phyloP scores from a whole-genome alignment of 2,888 invertebrate species.

The Scaptomyza flava region DNA sequence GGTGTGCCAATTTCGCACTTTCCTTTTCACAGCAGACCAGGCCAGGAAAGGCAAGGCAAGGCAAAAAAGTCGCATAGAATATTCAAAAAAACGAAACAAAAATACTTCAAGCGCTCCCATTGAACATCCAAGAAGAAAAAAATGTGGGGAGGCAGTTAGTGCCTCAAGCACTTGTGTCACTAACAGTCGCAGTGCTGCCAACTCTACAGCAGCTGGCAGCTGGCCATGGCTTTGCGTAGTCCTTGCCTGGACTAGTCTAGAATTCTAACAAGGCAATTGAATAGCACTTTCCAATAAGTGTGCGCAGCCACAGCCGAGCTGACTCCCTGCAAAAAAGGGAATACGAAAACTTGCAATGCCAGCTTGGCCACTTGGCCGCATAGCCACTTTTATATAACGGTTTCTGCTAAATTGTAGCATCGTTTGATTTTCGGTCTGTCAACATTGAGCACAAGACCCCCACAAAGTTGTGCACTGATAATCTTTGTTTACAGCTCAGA shows the following conservation, averaged over 20 bases:
- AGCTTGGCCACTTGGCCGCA: constrained; percentile 45
- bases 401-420: constrained; percentile 62
- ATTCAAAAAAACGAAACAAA: constrained; percentile 18
- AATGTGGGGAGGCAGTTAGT: constrained; percentile 27
- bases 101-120: constrained; percentile 35
- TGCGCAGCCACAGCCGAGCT: constrained; percentile 32
- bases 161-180: constrained; percentile 32
- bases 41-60: background rate
- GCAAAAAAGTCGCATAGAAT: constrained; percentile 37
- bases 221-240: constrained; percentile 25
- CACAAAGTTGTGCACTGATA: constrained; percentile 38
- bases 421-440: constrained; percentile 48
- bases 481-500: constrained; percentile 38
- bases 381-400: constrained; percentile 49
- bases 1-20: constrained; percentile 66
- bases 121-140: constrained; percentile 2
- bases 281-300: constrained; percentile 64
- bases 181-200: constrained; percentile 33
- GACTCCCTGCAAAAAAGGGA: constrained; percentile 8
- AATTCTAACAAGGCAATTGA: constrained; percentile 65
- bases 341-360: constrained; percentile 26
- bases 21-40: constrained; percentile 41
- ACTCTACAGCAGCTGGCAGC: constrained; percentile 50
- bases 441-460: constrained; percentile 26
- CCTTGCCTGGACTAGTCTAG: constrained; percentile 18